Evolutionary conservation across 1,140 invertebrate species (phyloP).

Genomic region (Halesus radiatus): DNA sequence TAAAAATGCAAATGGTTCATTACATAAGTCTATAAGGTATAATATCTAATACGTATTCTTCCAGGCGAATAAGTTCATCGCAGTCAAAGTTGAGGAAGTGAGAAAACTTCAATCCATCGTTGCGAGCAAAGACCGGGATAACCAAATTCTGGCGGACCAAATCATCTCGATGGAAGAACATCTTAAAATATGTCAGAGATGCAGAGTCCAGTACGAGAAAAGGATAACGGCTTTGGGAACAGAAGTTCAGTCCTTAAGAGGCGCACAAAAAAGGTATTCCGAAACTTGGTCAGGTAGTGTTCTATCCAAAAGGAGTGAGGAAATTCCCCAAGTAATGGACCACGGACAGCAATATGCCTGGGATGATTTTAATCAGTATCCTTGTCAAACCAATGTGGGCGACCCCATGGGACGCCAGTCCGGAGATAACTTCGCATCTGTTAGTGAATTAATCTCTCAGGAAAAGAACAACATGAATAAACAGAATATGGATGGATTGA

Average conservation of each 20-base stretch:
- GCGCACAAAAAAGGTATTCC: conserved; percentile 21
- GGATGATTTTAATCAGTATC: neutral
- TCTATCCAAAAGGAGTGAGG: neutral
- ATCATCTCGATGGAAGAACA: neutral
- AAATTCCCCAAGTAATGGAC: neutral
- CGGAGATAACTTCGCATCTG: neutral
- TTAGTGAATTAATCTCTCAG: conserved; percentile 8
- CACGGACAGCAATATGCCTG: neutral
- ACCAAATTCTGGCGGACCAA: neutral
- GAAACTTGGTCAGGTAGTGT: conserved; percentile 4
- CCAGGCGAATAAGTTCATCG: neutral
- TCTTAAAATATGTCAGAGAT: neutral
- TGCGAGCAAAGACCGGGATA: neutral
- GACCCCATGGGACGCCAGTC: neutral
- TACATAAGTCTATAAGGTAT: neutral
- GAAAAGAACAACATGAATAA: no score
- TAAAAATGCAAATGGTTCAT: neutral
- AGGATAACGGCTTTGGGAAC: neutral
- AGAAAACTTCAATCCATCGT: neutral
- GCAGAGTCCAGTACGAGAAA: neutral
- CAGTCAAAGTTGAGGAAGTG: conserved; percentile 4
- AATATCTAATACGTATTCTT: neutral
- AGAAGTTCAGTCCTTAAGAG: conserved; percentile 16
- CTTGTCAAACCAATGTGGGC: neutral
- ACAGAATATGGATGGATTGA: neutral